phyloP scores from a whole-genome alignment of 1,140 invertebrate species.

The Tetranychus urticae region DNA sequence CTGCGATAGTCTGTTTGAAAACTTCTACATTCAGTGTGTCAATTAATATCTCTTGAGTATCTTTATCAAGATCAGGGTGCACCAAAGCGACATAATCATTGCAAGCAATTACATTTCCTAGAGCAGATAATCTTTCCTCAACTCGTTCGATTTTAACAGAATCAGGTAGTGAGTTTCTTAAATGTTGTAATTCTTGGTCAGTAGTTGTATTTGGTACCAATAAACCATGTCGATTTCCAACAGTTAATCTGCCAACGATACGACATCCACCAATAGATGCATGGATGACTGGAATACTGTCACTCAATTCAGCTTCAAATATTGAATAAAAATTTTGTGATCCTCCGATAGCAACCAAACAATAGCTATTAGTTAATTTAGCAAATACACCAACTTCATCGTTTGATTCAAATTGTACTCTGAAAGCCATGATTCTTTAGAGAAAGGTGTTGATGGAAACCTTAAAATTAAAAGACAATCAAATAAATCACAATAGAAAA shows the following conservation, averaged over 20 bases:
- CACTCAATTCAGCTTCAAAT: constrained; percentile 77
- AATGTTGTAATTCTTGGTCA: constrained; percentile 87
- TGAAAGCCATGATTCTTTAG: constrained; percentile 51
- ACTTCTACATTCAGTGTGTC: constrained; percentile 78
- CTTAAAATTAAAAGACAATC: no score
- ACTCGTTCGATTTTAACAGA: constrained; percentile 73
- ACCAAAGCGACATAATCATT: constrained; percentile 97
- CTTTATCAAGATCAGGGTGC: constrained; percentile 87
- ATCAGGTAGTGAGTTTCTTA: constrained; percentile 86
- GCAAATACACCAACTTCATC: constrained; percentile 96
- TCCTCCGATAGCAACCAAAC: constrained; percentile 85
- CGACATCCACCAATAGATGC: constrained; percentile 76
- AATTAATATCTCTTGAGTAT: constrained; percentile 87
- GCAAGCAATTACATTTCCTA: constrained; percentile 49
- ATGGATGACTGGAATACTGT: constrained; percentile 84
- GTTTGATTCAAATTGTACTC: constrained; percentile 93
- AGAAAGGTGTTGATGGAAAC: no score
- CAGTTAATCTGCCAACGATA: constrained; percentile 74
- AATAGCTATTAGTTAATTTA: constrained; percentile 92
- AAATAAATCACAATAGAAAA: no score
- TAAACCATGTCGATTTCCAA: constrained; percentile 69
- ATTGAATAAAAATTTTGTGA: constrained; percentile 90
- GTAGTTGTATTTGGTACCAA: constrained; percentile 74
- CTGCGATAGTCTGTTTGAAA: constrained; percentile 79
- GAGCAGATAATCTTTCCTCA: constrained; percentile 82